Evolutionary conservation across 2,888 invertebrate species (phyloP).

Genomic region (Papilio elwesi): DNA sequence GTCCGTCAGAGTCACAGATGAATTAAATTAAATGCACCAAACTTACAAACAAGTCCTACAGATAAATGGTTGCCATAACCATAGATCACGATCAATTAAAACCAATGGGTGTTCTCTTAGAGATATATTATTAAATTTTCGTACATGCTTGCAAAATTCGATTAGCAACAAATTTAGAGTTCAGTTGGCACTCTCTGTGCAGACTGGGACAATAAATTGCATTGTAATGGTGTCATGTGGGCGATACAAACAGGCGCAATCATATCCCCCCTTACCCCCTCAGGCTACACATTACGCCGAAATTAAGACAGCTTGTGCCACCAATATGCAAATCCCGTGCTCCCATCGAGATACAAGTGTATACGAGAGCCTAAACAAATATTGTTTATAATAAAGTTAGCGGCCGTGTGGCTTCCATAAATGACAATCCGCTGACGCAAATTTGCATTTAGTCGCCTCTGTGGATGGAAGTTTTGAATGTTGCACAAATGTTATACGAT

Average conservation of each 20-base stretch:
- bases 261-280: conserved; percentile 58
- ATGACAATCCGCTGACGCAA: conserved; percentile 49
- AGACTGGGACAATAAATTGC: conserved; percentile 79
- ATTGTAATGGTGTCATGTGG: conserved; percentile 71
- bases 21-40: too few species aligned
- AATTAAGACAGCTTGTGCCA: conserved; percentile 80
- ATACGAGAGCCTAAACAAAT: conserved; percentile 65
- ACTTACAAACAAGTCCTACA: too few species aligned
- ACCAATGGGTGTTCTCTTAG: neutral
- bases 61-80: too few species aligned
- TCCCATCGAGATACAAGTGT: conserved; percentile 48
- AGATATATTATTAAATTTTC: neutral
- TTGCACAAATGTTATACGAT: conserved; percentile 3
- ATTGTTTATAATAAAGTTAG: conserved; percentile 62
- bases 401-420: conserved; percentile 50
- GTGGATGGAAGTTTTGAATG: conserved; percentile 9
- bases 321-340: conserved; percentile 76
- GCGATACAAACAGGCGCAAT: conserved; percentile 53
- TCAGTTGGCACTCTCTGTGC: conserved; percentile 47
- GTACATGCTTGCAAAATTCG: conserved; percentile 33
- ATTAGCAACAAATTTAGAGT: conserved; percentile 51
- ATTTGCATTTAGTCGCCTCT: conserved; percentile 33
- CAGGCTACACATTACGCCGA: conserved; percentile 64
- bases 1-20: too few species aligned
- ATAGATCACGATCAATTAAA: neutral